Conservation (phyloP, 1,140 invertebrate species). For the Bombyx mandarina region DNA sequence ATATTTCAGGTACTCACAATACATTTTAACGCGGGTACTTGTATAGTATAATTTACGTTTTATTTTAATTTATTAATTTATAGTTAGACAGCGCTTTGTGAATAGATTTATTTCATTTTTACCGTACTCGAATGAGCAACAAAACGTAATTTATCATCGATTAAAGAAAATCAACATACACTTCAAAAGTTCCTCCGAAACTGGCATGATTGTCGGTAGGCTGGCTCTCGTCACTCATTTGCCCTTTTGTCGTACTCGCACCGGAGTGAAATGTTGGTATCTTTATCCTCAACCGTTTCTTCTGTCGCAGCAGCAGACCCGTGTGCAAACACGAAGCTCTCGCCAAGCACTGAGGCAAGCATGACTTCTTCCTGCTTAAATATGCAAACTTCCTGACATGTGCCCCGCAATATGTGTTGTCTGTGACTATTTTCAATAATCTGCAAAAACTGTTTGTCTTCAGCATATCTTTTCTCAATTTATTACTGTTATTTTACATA, state of each 20-base stretch:
- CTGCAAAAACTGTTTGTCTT: constrained; percentile 62
- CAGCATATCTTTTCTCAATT: constrained; percentile 51
- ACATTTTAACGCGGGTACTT: too few species aligned
- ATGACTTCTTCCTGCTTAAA: constrained; percentile 43
- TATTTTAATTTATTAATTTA: too few species aligned
- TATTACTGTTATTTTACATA: neutral
- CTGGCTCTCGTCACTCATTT: constrained; percentile 42
- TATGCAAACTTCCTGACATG: constrained; percentile 40
- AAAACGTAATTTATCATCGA: too few species aligned
- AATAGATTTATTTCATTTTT: too few species aligned
- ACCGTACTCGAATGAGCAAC: too few species aligned
- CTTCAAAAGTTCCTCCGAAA: constrained; percentile 37
- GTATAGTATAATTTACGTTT: too few species aligned
- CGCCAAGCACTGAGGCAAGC: constrained; percentile 23
- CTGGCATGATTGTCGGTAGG: constrained; percentile 33
- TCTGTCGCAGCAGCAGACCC: constrained; percentile 25
- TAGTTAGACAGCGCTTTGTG: too few species aligned
- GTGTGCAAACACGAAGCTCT: constrained; percentile 18
- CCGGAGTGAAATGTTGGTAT: constrained; percentile 27
- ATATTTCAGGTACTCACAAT: too few species aligned
- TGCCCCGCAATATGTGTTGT: constrained; percentile 7
- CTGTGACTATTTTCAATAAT: constrained; percentile 35
- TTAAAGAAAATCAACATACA: constrained; percentile 27
- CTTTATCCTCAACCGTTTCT: constrained; percentile 28
- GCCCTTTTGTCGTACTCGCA: constrained; percentile 23